phyloP scores from a whole-genome alignment of 2,113 vertebrate genomes.

The Pterocles gutturalis region DNA sequence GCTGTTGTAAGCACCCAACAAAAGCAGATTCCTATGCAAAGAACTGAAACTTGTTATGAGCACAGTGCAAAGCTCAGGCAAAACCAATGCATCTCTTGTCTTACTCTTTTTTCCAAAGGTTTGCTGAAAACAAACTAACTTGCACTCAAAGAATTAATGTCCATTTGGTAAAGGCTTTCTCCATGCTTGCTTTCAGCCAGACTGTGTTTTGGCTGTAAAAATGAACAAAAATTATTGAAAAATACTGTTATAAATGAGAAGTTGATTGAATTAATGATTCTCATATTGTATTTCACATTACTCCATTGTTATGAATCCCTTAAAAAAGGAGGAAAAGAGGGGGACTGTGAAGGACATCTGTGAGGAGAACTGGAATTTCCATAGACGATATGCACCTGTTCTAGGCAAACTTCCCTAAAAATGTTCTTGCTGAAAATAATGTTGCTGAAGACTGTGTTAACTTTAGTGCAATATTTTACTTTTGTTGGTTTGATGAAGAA shows the following conservation, averaged over 20 bases:
- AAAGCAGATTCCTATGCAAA: background rate
- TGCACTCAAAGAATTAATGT: background rate
- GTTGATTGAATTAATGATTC: background rate
- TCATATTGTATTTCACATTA: background rate
- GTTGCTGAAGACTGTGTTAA: background rate
- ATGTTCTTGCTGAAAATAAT: background rate
- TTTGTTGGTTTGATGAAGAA: background rate
- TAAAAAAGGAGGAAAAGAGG: background rate
- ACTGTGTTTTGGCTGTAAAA: background rate
- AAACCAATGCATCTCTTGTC: background rate
- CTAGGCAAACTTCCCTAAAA: background rate
- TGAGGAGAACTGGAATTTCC: background rate
- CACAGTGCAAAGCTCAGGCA: background rate
- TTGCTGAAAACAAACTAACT: background rate
- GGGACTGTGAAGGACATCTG: background rate
- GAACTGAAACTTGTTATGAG: background rate
- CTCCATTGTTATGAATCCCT: background rate
- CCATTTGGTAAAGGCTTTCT: background rate
- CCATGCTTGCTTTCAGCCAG: background rate
- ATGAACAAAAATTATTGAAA: background rate
- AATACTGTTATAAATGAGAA: background rate
- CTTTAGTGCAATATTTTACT: background rate
- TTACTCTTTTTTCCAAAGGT: background rate
- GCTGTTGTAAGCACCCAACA: background rate
- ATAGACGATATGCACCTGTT: rapidly evolving